Evolutionary conservation across 2,113 vertebrate species (phyloP).

Genomic region (Pholis gunnellus): DNA sequence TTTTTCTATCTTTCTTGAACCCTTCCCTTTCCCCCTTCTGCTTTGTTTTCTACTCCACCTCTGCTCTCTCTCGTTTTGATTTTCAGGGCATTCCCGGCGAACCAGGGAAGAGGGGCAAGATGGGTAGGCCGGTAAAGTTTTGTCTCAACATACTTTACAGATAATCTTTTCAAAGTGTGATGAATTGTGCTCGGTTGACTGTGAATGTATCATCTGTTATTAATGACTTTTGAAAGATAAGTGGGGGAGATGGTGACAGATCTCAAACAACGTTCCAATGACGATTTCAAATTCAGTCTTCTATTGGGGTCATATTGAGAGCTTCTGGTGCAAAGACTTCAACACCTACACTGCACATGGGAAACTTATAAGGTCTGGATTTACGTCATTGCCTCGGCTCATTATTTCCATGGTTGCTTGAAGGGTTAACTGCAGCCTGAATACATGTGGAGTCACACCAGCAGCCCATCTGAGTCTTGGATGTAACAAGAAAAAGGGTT

Average conservation of each 20-base stretch:
- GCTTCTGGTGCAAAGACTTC: slow-evolving; percentile 25
- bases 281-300: background rate
- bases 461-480: slow-evolving; percentile 50
- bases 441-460: slow-evolving; percentile 45
- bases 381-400: slow-evolving; percentile 71
- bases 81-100: slow-evolving; percentile 93
- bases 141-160: slow-evolving; percentile 91
- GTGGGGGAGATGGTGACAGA: background rate
- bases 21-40: slow-evolving; percentile 3
- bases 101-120: slow-evolving; percentile 99
- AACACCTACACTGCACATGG: slow-evolving; percentile 42
- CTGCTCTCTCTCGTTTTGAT: slow-evolving; percentile 51
- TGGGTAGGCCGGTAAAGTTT: slow-evolving; percentile 99
- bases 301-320: slow-evolving; percentile 19
- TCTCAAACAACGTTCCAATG: slow-evolving; percentile 5
- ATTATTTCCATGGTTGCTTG: slow-evolving; percentile 56
- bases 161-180: slow-evolving; percentile 74
- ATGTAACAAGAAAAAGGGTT: slow-evolving; percentile 72
- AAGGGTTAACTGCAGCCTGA: slow-evolving; percentile 62
- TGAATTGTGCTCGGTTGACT: slow-evolving; percentile 48
- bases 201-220: slow-evolving; percentile 8
- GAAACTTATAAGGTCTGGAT: slow-evolving; percentile 56
- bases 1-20: slow-evolving; percentile 24
- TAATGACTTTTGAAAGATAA: background rate
- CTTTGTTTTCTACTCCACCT: slow-evolving; percentile 42